A percentile compares a stretch with the other conserved stretches of the same genome.
Conservation (phyloP, 2,113 vertebrate species). For the Eptatretus burgeri region DNA sequence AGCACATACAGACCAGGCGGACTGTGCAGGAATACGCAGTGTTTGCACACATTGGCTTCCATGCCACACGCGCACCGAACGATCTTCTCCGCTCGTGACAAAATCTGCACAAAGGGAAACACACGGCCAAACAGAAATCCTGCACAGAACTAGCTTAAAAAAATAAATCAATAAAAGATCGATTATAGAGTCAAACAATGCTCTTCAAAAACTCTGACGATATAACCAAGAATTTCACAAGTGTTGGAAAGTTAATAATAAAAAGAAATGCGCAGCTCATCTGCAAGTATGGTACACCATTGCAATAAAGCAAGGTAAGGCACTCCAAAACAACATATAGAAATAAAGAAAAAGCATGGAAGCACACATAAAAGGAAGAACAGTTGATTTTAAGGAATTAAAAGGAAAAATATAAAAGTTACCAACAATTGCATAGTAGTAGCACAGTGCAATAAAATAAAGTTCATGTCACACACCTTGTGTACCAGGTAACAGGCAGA, state of each 20-base stretch:
- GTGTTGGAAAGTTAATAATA: no score
- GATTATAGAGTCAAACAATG: no score
- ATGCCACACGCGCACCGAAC: constrained; percentile 61
- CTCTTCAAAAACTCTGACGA: no score
- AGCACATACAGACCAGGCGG: constrained; percentile 84
- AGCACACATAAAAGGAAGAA: neutral
- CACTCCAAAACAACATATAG: no score
- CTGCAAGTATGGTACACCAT: no score
- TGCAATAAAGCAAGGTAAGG: no score
- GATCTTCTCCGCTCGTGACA: constrained; percentile 64
- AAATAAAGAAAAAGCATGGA: neutral
- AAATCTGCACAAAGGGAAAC: constrained; percentile 32
- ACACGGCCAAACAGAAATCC: constrained; percentile 14
- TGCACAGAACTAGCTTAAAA: no score
- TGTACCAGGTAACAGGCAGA: constrained; percentile 48
- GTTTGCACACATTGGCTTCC: constrained; percentile 54
- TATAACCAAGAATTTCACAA: no score
- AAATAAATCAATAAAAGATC: no score
- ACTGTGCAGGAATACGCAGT: constrained; percentile 65
- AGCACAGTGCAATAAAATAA: neutral
- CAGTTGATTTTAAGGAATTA: neutral
- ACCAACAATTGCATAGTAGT: neutral
- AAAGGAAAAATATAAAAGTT: neutral
- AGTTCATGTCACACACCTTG: constrained; percentile 25
- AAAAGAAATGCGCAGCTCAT: no score